Conservation (phyloP, 2,888 invertebrate species). For the Cheilosia pagana region DNA sequence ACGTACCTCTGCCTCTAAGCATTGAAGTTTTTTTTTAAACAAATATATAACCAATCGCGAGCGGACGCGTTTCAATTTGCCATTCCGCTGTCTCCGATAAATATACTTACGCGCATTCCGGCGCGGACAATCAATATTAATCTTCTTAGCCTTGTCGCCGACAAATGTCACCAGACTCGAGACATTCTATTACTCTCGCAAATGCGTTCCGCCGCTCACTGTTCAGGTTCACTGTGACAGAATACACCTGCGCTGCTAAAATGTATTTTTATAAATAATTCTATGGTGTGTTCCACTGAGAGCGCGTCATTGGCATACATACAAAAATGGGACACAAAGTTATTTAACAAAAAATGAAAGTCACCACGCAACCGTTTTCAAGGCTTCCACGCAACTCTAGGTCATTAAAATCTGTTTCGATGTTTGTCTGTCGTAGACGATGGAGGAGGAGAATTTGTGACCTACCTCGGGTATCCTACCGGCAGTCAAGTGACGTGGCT, state of each 20-base stretch:
- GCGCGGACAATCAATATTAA: slow-evolving; percentile 35
- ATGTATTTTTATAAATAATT: slow-evolving; percentile 25
- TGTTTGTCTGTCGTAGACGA: background rate
- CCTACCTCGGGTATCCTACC: slow-evolving; percentile 25
- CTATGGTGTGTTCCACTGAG: background rate
- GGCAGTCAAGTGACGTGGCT: slow-evolving; percentile 15
- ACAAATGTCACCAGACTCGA: slow-evolving; percentile 41
- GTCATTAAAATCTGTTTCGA: slow-evolving; percentile 6
- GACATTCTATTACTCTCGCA: slow-evolving; percentile 41
- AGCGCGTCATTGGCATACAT: slow-evolving; percentile 1
- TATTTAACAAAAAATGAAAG: background rate
- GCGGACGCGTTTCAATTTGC: slow-evolving; percentile 19
- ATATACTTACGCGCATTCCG: slow-evolving; percentile 27
- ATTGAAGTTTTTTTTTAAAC: background rate
- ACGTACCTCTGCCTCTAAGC: background rate
- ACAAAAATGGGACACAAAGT: background rate
- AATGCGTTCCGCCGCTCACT: background rate
- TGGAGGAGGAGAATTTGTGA: slow-evolving; percentile 27
- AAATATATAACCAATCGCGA: background rate
- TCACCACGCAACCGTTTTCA: slow-evolving; percentile 3
- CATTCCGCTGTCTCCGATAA: background rate
- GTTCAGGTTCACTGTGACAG: background rate
- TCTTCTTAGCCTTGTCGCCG: slow-evolving; percentile 20
- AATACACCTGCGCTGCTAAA: slow-evolving; percentile 28
- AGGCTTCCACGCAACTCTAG: slow-evolving; percentile 28